phyloP scores from a whole-genome alignment of 1,140 invertebrate genomes.

The Hypothenemus hampei region DNA sequence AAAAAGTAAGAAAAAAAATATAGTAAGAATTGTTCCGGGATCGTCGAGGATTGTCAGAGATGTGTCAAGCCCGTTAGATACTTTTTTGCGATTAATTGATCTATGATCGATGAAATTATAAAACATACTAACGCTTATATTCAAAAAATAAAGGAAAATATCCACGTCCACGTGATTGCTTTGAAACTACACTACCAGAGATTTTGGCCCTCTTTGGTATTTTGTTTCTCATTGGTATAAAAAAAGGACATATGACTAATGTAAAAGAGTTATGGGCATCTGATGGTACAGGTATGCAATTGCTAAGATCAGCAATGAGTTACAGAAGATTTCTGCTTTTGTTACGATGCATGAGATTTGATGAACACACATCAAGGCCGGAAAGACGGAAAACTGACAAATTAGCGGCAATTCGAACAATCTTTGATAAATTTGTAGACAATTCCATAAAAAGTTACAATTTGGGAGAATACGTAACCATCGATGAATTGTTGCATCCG shows the following conservation, averaged over 20 bases:
- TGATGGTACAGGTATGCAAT: slow-evolving; percentile 30
- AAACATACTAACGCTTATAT: neutral
- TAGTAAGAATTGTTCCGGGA: too few species aligned
- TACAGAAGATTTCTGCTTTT: slow-evolving; percentile 21
- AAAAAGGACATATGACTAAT: neutral
- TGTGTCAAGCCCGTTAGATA: too few species aligned
- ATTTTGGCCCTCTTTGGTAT: neutral
- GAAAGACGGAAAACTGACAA: slow-evolving; percentile 11
- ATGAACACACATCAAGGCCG: slow-evolving; percentile 25
- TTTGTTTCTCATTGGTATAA: neutral
- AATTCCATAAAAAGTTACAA: slow-evolving; percentile 35
- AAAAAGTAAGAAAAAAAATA: too few species aligned
- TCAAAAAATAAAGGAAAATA: neutral
- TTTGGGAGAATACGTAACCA: slow-evolving; percentile 36
- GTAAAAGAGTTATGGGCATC: slow-evolving; percentile 32
- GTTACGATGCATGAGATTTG: slow-evolving; percentile 27
- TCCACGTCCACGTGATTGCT: neutral
- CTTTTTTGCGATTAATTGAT: too few species aligned
- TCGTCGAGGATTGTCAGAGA: too few species aligned
- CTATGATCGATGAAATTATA: neutral
- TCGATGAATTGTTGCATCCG: slow-evolving; percentile 44
- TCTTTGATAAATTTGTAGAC: slow-evolving; percentile 39
- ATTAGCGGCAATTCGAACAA: slow-evolving; percentile 36
- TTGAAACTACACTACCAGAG: neutral
- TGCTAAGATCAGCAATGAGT: slow-evolving; percentile 13